Percentiles rank a stretch among this genome's conserved stretches.
Conservation (phyloP, 2,797 vertebrate species). For the Takifugu ocellatus region DNA sequence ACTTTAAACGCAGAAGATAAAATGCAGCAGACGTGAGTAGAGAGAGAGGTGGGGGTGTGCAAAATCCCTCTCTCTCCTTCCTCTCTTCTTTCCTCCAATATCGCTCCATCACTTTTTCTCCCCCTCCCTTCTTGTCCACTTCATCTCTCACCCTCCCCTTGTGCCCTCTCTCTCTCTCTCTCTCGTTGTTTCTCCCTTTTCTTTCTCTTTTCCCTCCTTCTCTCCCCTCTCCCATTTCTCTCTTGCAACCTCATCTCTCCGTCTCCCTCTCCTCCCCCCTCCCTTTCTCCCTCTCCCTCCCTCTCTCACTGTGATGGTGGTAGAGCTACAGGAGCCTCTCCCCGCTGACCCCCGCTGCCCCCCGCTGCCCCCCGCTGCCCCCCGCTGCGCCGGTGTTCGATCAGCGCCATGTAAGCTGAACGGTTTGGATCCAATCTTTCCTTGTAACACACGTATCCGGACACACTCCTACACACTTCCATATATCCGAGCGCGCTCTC, state of each 20-base stretch:
- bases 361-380: constrained; percentile 62
- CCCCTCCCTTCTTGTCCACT: neutral
- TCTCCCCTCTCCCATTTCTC: neutral
- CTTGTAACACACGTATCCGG: constrained; percentile 54
- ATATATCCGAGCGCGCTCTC: constrained; percentile 1
- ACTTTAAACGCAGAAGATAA: constrained; percentile 36
- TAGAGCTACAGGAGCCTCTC: neutral
- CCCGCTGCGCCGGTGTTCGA: constrained; percentile 50
- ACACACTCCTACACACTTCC: constrained; percentile 2
- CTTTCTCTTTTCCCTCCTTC: neutral
- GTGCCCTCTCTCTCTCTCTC: neutral
- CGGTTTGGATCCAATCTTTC: constrained; percentile 71
- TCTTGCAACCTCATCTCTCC: neutral
- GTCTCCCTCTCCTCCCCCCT: neutral
- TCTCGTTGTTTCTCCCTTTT: constrained; percentile 4
- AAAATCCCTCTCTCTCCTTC: constrained; percentile 1
- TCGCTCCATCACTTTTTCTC: neutral
- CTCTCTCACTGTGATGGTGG: neutral
- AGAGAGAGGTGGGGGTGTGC: too few relatives aligned
- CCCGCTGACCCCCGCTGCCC: constrained; percentile 40
- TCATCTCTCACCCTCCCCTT: neutral
- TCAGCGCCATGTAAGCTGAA: constrained; percentile 70
- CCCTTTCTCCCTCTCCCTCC: neutral
- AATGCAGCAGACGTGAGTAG: constrained; percentile 23
- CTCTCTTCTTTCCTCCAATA: neutral